Base-by-base conservation (phyloP, 2,113 vertebrate genomes). In the Todiramphus chloris region DNA sequence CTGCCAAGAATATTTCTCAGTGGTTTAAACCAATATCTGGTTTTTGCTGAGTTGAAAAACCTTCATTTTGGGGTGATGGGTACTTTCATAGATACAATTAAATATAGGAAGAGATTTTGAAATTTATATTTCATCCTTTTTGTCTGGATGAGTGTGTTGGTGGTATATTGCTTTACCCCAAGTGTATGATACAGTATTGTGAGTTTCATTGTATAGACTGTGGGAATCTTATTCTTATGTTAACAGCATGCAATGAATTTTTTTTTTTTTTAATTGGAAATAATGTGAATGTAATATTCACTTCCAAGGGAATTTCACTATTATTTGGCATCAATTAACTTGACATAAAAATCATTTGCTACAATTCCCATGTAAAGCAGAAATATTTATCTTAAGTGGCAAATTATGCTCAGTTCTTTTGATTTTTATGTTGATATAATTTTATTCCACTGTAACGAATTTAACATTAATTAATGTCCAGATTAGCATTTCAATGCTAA, bases 401-500 rank as follows among this genome's bases (percentile, higher is more conserved):
- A 96, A 94, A 93, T 94, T 95, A 77, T 0, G 1, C 76, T 95
- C 92, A 64, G 82, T 48, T 75, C 83, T 94, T 87, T 93, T 95
- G 91, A 96, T 96, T 95, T 96, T 97, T 94, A 83, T 96, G 58
- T 91, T 89, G 92, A 87, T 94, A 68, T 75, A 89, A 75, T 90
- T 95, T 94, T 91, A 92, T 94, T 95, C 67, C 66, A 82, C 86
- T 94, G 78, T 92, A 96, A 93, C 91, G 87, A 96, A 96, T 94
- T 93, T 94, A 75, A 79, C 79, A 89, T 93, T 90, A 96, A 92
- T 96, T 96, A 91, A 88, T 70, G 69, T 89, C 87, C 95, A 97
- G 79, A 93, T 97, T 91, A 96, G 76, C 92, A 96, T 96, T 96
- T 96, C 85, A 84, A 35, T 93, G 94, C 84, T 96, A 87, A 78